These are phyloP conservation scores for Psittacara wagleri DNA, from an alignment of 2,113 vertebrate species.

Conservation along the genomic window DNA sequence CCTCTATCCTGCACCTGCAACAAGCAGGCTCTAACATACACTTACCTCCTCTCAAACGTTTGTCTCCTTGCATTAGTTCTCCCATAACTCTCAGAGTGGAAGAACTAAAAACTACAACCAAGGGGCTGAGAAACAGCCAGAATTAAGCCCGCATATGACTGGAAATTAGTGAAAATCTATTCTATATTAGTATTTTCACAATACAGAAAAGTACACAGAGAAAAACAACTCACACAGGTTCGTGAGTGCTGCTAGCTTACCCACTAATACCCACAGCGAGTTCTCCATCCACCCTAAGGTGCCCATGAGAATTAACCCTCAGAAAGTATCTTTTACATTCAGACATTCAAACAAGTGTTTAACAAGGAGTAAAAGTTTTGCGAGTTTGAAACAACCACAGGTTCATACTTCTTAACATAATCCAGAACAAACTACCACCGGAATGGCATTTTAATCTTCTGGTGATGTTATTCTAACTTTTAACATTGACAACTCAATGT, in stretches of 20 bases:
- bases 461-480: conserved; percentile 13
- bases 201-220: not conserved
- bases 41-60: not conserved
- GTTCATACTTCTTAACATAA: not conserved
- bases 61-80: not conserved
- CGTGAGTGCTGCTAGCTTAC: not conserved
- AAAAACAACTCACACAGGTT: not conserved
- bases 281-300: not conserved
- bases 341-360: not conserved
- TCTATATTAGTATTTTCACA: not conserved
- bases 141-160: not conserved
- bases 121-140: not conserved
- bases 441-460: conserved; percentile 18
- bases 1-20: not conserved
- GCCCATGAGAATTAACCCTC: not conserved
- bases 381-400: not conserved
- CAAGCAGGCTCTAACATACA: not conserved
- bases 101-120: not conserved
- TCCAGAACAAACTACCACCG: conserved; percentile 3
- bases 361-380: conserved; percentile 6
- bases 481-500: not conserved
- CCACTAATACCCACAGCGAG: not conserved
- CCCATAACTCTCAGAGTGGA: not conserved
- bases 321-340: not conserved
- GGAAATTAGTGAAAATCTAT: not conserved